phyloP scores from a whole-genome alignment of 2,888 invertebrate genomes.

The Conistra vaccinii region DNA sequence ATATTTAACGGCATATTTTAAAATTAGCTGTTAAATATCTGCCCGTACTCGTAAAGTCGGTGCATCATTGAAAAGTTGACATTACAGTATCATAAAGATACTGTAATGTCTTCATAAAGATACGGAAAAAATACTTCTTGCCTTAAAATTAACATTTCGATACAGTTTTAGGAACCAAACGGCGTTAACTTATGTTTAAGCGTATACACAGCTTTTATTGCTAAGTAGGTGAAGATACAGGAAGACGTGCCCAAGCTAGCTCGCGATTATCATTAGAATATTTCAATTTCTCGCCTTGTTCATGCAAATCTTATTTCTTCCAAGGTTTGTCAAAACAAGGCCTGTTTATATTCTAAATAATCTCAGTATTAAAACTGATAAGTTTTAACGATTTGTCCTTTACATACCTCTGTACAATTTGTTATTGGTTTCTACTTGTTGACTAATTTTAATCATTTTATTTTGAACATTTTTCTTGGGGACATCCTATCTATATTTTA shows the following conservation, averaged over 20 bases:
- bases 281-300: conserved; percentile 42
- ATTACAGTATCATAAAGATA: neutral
- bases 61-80: neutral
- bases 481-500: conserved; percentile 44
- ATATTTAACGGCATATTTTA: neutral
- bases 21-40: neutral
- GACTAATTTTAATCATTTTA: conserved; percentile 14
- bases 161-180: conserved; percentile 49
- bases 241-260: conserved; percentile 57
- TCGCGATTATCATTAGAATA: conserved; percentile 38
- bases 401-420: conserved; percentile 37
- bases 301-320: conserved; percentile 47
- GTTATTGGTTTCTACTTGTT: conserved; percentile 12
- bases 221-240: conserved; percentile 49
- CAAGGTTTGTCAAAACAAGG: conserved; percentile 57
- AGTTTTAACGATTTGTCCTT: conserved; percentile 27
- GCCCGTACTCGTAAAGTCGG: neutral
- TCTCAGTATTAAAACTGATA: conserved; percentile 44
- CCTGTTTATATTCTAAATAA: conserved; percentile 34
- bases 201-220: conserved; percentile 66
- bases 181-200: conserved; percentile 57
- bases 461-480: conserved; percentile 54
- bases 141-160: conserved; percentile 49
- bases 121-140: conserved; percentile 26
- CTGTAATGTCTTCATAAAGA: too few species aligned